A percentile compares a stretch with the other conserved stretches of the same genome.
Evolutionary conservation across 2,797 vertebrate species (phyloP).

Genomic region (Rhynchotus rufescens): DNA sequence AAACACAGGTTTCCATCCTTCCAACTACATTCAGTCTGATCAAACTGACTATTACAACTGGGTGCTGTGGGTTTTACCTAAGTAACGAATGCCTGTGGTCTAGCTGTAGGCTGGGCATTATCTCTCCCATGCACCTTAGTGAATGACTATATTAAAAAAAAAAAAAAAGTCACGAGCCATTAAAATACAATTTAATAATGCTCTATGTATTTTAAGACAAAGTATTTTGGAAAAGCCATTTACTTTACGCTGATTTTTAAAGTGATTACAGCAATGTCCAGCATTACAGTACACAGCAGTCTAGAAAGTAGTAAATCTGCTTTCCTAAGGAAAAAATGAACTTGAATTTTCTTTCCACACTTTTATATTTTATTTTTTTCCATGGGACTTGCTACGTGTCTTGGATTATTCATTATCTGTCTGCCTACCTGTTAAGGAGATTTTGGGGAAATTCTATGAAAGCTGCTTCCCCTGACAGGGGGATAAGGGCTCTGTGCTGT

Average conservation of each 20-base stretch:
- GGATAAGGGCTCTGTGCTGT: neutral
- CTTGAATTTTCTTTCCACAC: neutral
- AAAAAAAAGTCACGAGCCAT: neutral
- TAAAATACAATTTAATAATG: neutral
- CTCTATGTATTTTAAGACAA: neutral
- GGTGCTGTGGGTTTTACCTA: neutral
- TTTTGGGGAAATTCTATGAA: conserved; percentile 5
- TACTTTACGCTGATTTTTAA: neutral
- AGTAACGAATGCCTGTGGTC: neutral
- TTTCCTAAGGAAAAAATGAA: neutral
- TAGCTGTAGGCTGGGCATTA: neutral
- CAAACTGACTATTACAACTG: neutral
- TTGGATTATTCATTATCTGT: neutral
- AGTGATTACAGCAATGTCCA: neutral
- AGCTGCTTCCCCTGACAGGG: conserved; percentile 36
- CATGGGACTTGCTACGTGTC: neutral
- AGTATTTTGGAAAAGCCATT: neutral
- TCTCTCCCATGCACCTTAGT: neutral
- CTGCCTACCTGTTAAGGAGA: conserved; percentile 14
- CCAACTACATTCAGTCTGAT: neutral
- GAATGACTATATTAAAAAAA: neutral
- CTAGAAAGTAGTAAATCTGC: neutral
- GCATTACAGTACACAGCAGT: neutral
- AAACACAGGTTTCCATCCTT: neutral
- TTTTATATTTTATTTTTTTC: neutral